Base-by-base conservation (phyloP, 2,888 invertebrate genomes). In the Anorthoa munda region DNA sequence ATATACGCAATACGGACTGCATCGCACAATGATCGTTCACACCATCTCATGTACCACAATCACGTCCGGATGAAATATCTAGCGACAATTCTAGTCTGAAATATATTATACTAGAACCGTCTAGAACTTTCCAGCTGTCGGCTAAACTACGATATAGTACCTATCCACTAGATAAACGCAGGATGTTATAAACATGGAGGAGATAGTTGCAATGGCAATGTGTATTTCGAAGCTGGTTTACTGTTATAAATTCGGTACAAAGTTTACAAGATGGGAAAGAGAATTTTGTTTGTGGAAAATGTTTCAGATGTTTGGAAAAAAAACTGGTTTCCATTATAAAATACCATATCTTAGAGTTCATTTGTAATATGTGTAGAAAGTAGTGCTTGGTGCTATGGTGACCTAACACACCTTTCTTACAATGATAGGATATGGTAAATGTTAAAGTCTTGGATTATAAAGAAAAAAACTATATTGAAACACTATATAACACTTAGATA, bases 41-140 rank as follows among this genome's bases (percentile, higher is more conserved):
- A 67, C 80, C 77, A 83, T 84, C 86, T 88, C 84, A 82, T 85
- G 78, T 61, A 92, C 85, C 79, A 83, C 87, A 85, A 87, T 90
- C 93, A 93, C 93, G 93, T 93, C 75, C 82, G 76, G 81, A 83
- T 89, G 88, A 90, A 89, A 92, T 91, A 92, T 89, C 90, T 89
- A 82, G 80, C 75, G 81, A 85, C 85, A 80, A 77, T 59, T 77
- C 83, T 74, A 66, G 75, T 72, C 82, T 79, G 79, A 78, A 87
- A 85, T 88, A 89, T 89, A 87, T 86, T 89, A 87, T 86, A 88
- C 86, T 89, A 81, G 81, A 59, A 74, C 18, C 53, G 53, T 67
- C 82, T 85, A 86, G 88, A 86, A 88, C 78, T 85, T 86, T 81
- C 83, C 72, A 81, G 80, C 79, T 86, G 83, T 84, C 87, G 82